Evolutionary conservation across 2,888 invertebrate genomes (phyloP), one percentile per base, ranked within the genome.

Genomic region (Fragum sueziense): DNA sequence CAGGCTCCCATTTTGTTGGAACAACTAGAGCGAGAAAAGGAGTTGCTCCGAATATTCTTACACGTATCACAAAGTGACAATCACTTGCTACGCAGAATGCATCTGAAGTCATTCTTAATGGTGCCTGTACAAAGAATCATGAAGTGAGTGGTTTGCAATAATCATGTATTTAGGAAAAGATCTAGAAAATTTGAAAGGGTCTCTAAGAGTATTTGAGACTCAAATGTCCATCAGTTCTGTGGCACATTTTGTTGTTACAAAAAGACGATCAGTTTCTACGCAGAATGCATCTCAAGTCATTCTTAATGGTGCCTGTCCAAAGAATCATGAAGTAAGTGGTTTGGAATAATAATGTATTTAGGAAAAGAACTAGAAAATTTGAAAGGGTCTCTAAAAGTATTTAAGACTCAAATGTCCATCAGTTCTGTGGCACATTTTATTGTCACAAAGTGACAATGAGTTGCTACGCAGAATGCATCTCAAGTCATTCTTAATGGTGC

Each of bases 1-100:
- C 95, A 96, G 67, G 97, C 98, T 47, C 97, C 97, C 84, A 94
- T 97, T 72, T 94, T 98, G 54, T 94, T 98, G 85, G 97, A 97
- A 82, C 97, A 97, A 92, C 94, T 98, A 77, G 98, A 98, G 94
- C 97, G 97, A 94, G 98, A 98, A 92, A 98, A 98, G 93, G 98
- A 98, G 93, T 95, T 98, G 75, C 94, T 98, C 87, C 95, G 97
- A 93, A 97, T 98, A 94, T 99, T 98, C 94, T 95, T 99, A 78
- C 96, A 97, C 93, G 98, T 98, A 77, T 98, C 98, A 51, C 98
- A 98, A 94, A 97, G 98, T 97, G 98, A 98, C 93, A 98, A 98
- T 93, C 95, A 97, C 27, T 96, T 97, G 83, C 94, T 98, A 87
- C 95, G 98, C 88, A 95, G 98, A 88, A 98, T 98, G 98, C 98